Base-by-base conservation (phyloP, 2,113 vertebrate species). In the Pseudonaja textilis region DNA sequence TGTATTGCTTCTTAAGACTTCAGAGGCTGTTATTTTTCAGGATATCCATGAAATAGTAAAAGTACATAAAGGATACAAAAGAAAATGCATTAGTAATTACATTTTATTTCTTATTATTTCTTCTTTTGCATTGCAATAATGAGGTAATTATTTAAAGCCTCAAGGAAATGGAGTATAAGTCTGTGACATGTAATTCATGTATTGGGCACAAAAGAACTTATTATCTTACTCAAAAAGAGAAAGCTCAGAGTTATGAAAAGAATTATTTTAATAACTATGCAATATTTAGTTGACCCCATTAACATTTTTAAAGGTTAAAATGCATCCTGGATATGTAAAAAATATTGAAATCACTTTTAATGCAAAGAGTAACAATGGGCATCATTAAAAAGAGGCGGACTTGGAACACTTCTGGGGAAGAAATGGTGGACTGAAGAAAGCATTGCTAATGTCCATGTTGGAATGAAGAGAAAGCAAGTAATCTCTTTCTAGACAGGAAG, bases 101-200 rank as follows among this genome's bases (percentile, higher is more conserved):
- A 93, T 91, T 89, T 93, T 89, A 89, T 86, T 61, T 89, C 64
- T 91, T 89, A 91, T 93, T 85, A 86, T 89, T 90, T 59, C 81
- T n/a, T 86, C 45, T 45, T 61, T 90, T 85, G 85, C 89, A 89
- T 90, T 89, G 88, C 59, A 59, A 14, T 81, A 93, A 93, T 93
- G 87, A 89, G 56, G 52, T 89, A 89, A 92, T 89, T 74, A 61
- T 45, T 90, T 89, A 92, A 92, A 92, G 54, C 26, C 88, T 92
- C 39, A 59, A 59, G 16, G 69, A 93, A 86, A 86, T 59, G 25
- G 42, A 93, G 39, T 61, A 42, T n/a, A 61, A 92, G 64, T 2
- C 39, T 89, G 47, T 52, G 34, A 55, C 14, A 23, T 2, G 6
- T 26, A 92, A 56, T 85, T 92, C 69, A 89, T 34, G 10, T 85